These are phyloP conservation scores for Apis laboriosa DNA, from an alignment of 1,140 invertebrate species.

Conservation along the genomic window DNA sequence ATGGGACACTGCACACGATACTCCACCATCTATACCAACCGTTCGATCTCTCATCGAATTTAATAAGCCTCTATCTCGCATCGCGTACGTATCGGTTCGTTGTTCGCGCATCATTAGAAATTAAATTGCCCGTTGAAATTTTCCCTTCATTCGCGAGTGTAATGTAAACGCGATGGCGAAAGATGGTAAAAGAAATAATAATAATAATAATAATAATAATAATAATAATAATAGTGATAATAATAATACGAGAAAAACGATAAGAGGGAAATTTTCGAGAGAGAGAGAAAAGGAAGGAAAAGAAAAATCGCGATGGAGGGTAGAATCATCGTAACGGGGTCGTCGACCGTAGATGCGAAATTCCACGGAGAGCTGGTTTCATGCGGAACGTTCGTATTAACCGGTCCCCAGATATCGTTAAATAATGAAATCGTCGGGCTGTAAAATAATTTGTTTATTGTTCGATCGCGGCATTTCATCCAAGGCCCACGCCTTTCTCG, in stretches of 20 bases:
- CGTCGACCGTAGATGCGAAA: constrained; percentile 30
- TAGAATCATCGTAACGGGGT: not conserved
- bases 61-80: not conserved
- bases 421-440: constrained; percentile 70
- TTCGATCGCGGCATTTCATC: constrained; percentile 45
- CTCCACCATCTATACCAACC: not conserved
- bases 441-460: constrained; percentile 75
- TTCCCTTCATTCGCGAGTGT: too few relatives aligned
- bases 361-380: constrained; percentile 38
- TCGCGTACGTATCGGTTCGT: too few relatives aligned
- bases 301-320: constrained; percentile 30
- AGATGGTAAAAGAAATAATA: not conserved
- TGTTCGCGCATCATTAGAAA: constrained; percentile 3
- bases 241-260: too few relatives aligned
- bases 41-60: constrained; percentile 8
- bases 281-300: not conserved
- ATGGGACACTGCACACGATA: not conserved
- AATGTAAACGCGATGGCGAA: not conserved
- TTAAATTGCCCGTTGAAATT: not conserved
- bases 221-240: not conserved
- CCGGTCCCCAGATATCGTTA: constrained; percentile 60
- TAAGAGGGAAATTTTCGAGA: not conserved
- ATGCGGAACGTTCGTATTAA: constrained; percentile 59
- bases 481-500: constrained; percentile 9
- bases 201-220: not conserved